Base-by-base conservation (phyloP, 2,797 vertebrate genomes). In the Hoplostethus mediterraneus region DNA sequence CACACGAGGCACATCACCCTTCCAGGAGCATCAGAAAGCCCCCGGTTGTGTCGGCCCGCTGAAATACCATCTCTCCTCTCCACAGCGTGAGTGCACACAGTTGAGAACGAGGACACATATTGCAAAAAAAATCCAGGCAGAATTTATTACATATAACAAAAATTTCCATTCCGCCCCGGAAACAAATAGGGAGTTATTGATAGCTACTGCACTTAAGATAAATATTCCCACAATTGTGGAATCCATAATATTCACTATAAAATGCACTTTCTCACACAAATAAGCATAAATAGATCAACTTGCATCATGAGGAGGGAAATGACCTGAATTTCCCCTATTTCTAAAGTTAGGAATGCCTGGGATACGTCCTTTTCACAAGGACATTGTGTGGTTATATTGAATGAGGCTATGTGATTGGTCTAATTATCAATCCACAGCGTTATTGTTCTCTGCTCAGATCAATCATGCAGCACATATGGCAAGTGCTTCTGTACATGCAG, bases 181-280 rank as follows among this genome's bases (percentile, higher is more conserved):
- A 86, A 81, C 49, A 84, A 72, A 52, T n/a, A 48, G 73, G 56
- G 79, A 81, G 75, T 60, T 79, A 89, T 69, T 79, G 80, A 84
- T 75, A 87, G 58, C 84, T 73, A 73, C 64, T 75, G 74, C 60
- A 81, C 67, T 75, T 66, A 74, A 91, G 76, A 87, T 77, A 90
- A 92, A 93, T 91, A 87, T 93, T 94, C 89, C 91, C 92, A 93
- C 73, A 80, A 84, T 82, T 57, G 72, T 82, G 66, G 60, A 73
- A 30, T 21, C 11, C 30, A 81, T 73, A 65, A 73, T 45, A 73
- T 45, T 57, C 28, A 66, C 67, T 42, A 78, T 12, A 75, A 80
- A 79, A 80, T 67, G 76, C 52, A 74, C 55, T 77, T 90, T 91
- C 85, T 86, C 87, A 88, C 65, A 78, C 83, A 85, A 71, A 65